These are phyloP conservation scores for Trinectes maculatus DNA, from an alignment of 2,113 vertebrate genomes.

Conservation along the genomic window DNA sequence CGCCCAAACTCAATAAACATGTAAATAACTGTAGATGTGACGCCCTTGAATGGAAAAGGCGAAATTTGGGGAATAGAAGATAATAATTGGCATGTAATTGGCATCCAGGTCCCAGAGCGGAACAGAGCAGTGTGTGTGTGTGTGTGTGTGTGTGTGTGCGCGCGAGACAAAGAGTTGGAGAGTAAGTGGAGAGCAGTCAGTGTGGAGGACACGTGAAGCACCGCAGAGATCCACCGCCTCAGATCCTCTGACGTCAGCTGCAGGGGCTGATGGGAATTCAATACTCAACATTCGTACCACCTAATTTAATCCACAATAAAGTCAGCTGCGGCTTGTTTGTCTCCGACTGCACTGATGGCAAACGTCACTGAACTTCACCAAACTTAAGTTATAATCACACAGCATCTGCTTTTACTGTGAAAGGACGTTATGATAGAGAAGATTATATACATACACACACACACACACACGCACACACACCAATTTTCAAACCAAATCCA, in stretches of 20 bases:
- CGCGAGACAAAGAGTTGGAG: neutral
- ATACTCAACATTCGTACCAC: conserved; percentile 49
- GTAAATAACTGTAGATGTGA: conserved; percentile 5
- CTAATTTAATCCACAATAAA: conserved; percentile 62
- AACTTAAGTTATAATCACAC: too few species aligned
- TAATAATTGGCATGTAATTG: conserved; percentile 13
- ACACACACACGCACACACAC: too few species aligned
- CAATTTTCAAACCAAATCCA: too few species aligned
- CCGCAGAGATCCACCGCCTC: conserved; percentile 42
- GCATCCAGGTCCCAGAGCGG: neutral
- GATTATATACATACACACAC: too few species aligned
- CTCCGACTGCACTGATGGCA: conserved; percentile 20
- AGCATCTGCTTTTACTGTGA: too few species aligned
- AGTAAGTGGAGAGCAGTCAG: conserved; percentile 38
- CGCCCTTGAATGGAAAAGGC: conserved; percentile 1
- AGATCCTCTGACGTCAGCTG: conserved; percentile 60
- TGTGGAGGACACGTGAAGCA: conserved; percentile 43
- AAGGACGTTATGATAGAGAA: too few species aligned
- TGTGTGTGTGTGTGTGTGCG: neutral
- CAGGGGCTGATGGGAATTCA: conserved; percentile 68
- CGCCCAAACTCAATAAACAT: conserved; percentile 28
- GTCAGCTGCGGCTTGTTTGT: conserved; percentile 44
- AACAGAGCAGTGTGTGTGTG: neutral
- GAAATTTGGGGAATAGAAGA: neutral
- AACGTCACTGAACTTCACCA: conserved; percentile 20